A percentile compares a stretch with the other conserved stretches of the same genome.
phyloP scores from a whole-genome alignment of 35 echinoderm and acorn worm genomes.

The Nesometra sesokonis region DNA sequence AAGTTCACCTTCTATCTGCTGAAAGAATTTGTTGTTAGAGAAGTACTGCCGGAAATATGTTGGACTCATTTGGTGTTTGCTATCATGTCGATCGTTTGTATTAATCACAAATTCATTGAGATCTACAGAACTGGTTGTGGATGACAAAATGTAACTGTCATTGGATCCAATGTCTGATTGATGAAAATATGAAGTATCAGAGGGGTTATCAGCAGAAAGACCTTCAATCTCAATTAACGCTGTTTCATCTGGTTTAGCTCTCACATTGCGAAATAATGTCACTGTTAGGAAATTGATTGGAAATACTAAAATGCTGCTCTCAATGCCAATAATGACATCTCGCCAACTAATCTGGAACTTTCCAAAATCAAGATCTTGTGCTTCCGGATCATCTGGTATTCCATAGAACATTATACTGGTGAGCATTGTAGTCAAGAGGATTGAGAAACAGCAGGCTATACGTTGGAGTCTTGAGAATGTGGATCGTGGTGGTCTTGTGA shows the following conservation, averaged over 20 bases:
- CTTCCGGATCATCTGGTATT: conserved; percentile 19
- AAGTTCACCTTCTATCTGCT: too few species aligned
- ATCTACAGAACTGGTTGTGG: background rate
- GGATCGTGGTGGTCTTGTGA: conserved; percentile 49
- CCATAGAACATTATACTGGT: conserved; percentile 88
- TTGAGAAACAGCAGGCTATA: conserved; percentile 49
- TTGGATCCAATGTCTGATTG: background rate
- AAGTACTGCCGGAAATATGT: too few species aligned
- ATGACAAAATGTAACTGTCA: background rate
- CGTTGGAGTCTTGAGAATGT: conserved; percentile 83
- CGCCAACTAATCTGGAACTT: conserved; percentile 43
- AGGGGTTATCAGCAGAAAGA: background rate
- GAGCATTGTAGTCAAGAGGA: conserved; percentile 72
- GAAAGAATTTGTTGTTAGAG: too few species aligned
- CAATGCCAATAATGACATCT: conserved; percentile 52
- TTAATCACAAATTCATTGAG: too few species aligned
- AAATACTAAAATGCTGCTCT: conserved; percentile 55
- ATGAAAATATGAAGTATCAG: background rate
- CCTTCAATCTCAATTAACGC: conserved; percentile 12
- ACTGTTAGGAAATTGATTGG: conserved; percentile 51
- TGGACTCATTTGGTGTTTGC: too few species aligned
- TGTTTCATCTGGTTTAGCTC: conserved; percentile 6
- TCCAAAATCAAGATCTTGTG: conserved; percentile 78
- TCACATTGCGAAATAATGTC: conserved; percentile 49
- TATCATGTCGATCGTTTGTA: too few species aligned